These are phyloP conservation scores for Triplophysa dalaica DNA, from an alignment of 2,113 vertebrate species.

Conservation along the genomic window DNA sequence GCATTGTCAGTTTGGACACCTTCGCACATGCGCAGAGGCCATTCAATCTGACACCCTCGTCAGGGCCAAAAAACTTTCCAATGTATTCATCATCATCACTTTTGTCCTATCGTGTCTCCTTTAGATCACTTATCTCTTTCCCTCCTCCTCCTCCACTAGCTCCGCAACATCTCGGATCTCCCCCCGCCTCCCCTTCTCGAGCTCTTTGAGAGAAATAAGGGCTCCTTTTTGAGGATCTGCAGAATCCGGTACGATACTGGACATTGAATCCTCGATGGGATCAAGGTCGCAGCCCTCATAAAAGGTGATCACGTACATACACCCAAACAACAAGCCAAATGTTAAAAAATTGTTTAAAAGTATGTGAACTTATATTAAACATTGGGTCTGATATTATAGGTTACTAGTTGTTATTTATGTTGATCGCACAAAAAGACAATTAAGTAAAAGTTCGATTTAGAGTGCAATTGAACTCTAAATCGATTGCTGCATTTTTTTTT, in stretches of 20 bases:
- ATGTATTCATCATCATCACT: slow-evolving; percentile 97
- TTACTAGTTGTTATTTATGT: slow-evolving; percentile 13
- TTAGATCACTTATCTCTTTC: slow-evolving; percentile 92
- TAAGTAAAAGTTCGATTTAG: not conserved
- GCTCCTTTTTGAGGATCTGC: slow-evolving; percentile 66
- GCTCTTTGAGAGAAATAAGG: slow-evolving; percentile 83
- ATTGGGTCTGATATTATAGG: not conserved
- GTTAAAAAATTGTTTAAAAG: not conserved
- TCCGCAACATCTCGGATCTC: slow-evolving; percentile 67
- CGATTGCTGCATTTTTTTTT: not conserved
- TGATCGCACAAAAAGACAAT: slow-evolving; percentile 30
- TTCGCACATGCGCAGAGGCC: slow-evolving; percentile 98
- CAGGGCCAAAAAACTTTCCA: slow-evolving; percentile 99
- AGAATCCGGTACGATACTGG: slow-evolving; percentile 70
- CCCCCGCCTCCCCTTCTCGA: slow-evolving; percentile 69
- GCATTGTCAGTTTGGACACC: slow-evolving; percentile 97
- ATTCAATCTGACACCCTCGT: slow-evolving; percentile 99
- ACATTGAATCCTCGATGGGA: slow-evolving; percentile 70
- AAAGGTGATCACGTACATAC: slow-evolving; percentile 63
- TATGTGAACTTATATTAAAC: not conserved
- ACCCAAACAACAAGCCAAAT: not conserved
- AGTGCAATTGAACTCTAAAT: not conserved
- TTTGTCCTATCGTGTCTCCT: slow-evolving; percentile 87
- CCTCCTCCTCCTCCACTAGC: slow-evolving; percentile 75
- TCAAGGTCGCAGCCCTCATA: slow-evolving; percentile 69